A percentile compares a stretch with the other conserved stretches of the same genome.
These are phyloP conservation scores for Dermochelys coriacea DNA, from an alignment of 2,797 vertebrate genomes.

Conservation along the genomic window DNA sequence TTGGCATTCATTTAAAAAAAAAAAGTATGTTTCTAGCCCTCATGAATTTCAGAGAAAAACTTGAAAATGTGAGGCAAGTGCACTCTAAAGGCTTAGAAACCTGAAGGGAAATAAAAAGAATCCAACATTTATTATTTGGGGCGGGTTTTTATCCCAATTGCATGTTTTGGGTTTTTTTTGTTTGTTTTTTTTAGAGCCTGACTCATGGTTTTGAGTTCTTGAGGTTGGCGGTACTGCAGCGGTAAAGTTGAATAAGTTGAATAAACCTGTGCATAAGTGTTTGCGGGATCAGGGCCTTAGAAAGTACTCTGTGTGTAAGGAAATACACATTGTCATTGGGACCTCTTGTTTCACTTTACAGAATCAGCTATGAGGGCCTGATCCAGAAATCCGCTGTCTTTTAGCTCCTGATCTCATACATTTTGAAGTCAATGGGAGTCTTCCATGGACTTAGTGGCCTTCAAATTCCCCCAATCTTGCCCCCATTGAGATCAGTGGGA, in stretches of 20 bases:
- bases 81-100: background rate
- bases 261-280: background rate
- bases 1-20: background rate
- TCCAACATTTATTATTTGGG: conserved; percentile 16
- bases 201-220: conserved; percentile 30
- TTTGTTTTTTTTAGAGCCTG: background rate
- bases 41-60: background rate
- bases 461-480: background rate
- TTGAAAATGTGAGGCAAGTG: background rate
- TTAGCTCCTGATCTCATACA: background rate
- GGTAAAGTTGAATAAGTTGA: conserved; percentile 52
- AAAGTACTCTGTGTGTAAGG: background rate
- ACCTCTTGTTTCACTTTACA: background rate
- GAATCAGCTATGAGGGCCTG: background rate
- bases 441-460: background rate
- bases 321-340: background rate
- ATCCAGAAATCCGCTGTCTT: background rate
- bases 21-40: accelerated
- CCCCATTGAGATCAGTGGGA: accelerated
- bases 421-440: background rate
- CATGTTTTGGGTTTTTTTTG: background rate
- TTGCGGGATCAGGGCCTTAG: background rate
- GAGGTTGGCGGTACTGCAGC: conserved; percentile 19
- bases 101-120: background rate
- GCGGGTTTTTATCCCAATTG: background rate